These are phyloP conservation scores for Pitangus sulphuratus DNA, from an alignment of 2,797 vertebrate genomes.

Conservation along the genomic window DNA sequence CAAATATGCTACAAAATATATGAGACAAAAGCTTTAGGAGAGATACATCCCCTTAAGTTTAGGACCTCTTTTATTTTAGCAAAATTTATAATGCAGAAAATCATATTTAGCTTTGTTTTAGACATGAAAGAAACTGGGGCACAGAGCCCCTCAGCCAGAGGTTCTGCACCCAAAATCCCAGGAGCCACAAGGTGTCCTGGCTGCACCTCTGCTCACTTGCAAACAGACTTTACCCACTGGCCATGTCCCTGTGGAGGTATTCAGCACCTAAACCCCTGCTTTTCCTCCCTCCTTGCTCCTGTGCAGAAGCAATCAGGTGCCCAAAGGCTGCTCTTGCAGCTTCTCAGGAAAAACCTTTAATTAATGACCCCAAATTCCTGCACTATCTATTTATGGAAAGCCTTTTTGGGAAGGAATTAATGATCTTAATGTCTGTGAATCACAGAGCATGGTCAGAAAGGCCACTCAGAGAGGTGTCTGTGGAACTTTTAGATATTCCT, in stretches of 20 bases:
- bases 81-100: not conserved
- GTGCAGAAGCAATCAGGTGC: not conserved
- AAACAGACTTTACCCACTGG: not conserved
- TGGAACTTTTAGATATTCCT: not conserved
- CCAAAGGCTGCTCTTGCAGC: not conserved
- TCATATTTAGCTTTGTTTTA: not conserved
- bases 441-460: not conserved
- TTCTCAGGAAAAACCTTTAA: not conserved
- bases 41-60: not conserved
- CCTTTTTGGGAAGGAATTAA: not conserved
- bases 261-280: not conserved
- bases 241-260: accelerated
- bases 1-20: not conserved
- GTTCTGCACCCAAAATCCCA: not conserved
- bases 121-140: not conserved
- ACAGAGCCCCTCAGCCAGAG: accelerated
- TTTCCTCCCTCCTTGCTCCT: not conserved
- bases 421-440: not conserved
- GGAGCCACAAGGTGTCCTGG: not conserved
- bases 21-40: accelerated
- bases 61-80: not conserved
- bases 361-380: not conserved
- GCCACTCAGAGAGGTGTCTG: not conserved
- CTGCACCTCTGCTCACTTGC: not conserved
- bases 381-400: not conserved